Evolutionary conservation across 2,888 invertebrate genomes (phyloP).

Genomic region (Eupithecia subumbrata): DNA sequence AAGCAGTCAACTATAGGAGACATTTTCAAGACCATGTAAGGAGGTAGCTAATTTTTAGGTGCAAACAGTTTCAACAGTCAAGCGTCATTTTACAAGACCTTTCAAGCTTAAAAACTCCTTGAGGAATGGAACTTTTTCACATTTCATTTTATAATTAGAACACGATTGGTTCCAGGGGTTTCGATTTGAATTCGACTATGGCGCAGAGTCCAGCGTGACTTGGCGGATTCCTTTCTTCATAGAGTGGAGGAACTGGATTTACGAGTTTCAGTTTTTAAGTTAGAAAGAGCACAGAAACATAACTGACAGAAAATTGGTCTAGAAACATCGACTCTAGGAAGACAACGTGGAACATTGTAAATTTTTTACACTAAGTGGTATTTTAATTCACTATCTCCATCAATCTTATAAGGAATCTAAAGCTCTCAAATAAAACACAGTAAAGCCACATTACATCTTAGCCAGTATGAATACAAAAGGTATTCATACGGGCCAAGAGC

Average conservation of each 20-base stretch:
- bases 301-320: neutral
- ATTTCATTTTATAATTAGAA: constrained; percentile 74
- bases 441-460: neutral
- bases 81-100: neutral
- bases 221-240: constrained; percentile 71
- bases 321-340: neutral
- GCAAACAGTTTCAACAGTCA: neutral
- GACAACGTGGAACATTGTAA: neutral
- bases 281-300: neutral
- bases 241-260: neutral
- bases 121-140: constrained; percentile 39
- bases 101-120: neutral
- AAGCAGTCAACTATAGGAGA: too few relatives aligned
- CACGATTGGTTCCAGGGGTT: constrained; percentile 80
- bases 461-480: neutral
- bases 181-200: constrained; percentile 78
- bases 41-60: neutral
- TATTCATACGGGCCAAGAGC: too few relatives aligned
- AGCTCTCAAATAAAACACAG: neutral
- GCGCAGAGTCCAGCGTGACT: constrained; percentile 64
- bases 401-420: too few relatives aligned
- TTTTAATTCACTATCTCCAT: neutral
- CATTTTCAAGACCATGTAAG: too few relatives aligned
- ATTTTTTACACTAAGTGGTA: neutral
- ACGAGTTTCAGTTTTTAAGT: neutral